Evolutionary conservation across 1,140 invertebrate species (phyloP), one percentile per base, ranked within the genome.

Genomic region (Leptestheria dahalacensis): DNA sequence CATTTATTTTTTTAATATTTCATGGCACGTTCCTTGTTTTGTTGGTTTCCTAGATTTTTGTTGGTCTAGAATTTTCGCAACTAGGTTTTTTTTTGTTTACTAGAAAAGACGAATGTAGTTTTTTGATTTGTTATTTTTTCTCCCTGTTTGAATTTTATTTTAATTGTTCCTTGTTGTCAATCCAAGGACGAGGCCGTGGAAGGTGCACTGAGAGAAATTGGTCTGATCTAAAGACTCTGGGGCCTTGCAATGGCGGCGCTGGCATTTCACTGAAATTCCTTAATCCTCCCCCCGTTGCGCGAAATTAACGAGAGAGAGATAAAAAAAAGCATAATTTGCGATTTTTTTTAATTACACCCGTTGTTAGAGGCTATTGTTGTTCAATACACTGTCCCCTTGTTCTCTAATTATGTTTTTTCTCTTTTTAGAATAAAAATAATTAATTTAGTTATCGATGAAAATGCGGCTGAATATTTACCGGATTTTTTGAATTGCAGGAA

Each of bases 101-200:
- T n/a, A n/a, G n/a, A n/a, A n/a, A n/a, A n/a, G 1, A 52, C 24
- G 12, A n/a, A 51, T 18, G 11, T 51, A 51, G 49, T 51, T 51
- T 51, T 51, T 26, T 3, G 3, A 51, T 48, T 57, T 61, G 15
- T 60, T 41, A 46, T 60, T 60, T 29, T 60, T 60, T 53, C 20
- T 57, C 24, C 23, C 28, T 48, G 33, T 28, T 24, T 51, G 33
- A 46, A 23, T 20, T 54, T 12, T 56, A 26, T 33, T 61, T 57
- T 57, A 41, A 33, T 29, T 57, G 41, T 54, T 41, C 15, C 33
- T 41, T 41, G 33, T 72, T 72, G 66, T 73, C 70, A 66, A 70
- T 65, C 75, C 64, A 70, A 87, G 84, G 84, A 87, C 69, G 84
- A 87, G 79, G 84, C 83, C 70, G 82, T 86, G 71, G 84, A 86